Conservation (phyloP, 2,113 vertebrate genomes). For the Vulpes vulpes region DNA sequence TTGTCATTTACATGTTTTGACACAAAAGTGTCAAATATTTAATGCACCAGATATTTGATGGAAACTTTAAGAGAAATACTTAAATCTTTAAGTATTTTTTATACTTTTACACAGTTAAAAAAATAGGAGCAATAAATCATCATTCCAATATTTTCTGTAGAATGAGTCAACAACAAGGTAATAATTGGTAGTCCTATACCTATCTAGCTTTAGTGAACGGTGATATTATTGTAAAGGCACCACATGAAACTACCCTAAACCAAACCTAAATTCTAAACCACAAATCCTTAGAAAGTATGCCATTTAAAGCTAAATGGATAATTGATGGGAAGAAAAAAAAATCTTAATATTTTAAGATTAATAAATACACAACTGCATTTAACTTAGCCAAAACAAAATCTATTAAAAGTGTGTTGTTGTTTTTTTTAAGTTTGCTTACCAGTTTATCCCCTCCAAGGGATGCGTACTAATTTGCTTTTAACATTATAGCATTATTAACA, state of each 20-base stretch:
- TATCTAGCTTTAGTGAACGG: background rate
- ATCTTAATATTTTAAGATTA: too few relatives aligned
- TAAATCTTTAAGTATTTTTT: background rate
- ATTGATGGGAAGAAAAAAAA: background rate
- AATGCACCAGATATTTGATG: background rate
- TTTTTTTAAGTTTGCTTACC: background rate
- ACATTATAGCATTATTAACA: slow-evolving; percentile 50
- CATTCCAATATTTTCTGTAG: background rate
- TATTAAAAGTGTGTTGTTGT: background rate
- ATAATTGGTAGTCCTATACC: background rate
- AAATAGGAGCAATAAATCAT: slow-evolving; percentile 1
- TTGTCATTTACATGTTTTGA: slow-evolving; percentile 32
- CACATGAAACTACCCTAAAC: background rate
- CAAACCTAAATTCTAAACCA: background rate
- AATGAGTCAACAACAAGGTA: background rate
- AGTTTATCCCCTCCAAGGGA: background rate
- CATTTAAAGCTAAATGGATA: background rate
- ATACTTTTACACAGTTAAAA: slow-evolving; percentile 28
- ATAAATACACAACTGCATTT: background rate
- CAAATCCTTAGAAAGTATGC: background rate
- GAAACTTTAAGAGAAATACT: background rate
- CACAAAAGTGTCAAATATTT: slow-evolving; percentile 34
- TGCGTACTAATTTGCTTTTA: slow-evolving; percentile 58
- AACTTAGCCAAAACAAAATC: background rate
- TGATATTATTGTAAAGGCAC: background rate